These are phyloP conservation scores for Euproctis similis DNA, from an alignment of 2,888 invertebrate species.

Conservation along the genomic window DNA sequence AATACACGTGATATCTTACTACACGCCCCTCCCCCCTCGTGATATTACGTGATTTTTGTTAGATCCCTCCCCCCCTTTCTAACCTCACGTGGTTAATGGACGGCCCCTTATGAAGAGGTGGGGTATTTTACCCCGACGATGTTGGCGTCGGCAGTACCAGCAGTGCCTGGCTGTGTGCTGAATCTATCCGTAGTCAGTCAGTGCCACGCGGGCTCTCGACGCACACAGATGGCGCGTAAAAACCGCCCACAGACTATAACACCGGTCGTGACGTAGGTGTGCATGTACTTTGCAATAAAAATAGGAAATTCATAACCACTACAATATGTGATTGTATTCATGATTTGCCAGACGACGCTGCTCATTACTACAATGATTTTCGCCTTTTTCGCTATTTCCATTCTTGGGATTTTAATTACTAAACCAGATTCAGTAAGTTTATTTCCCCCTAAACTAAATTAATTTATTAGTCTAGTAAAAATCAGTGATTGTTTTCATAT, in stretches of 20 bases:
- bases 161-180: slow-evolving; percentile 5
- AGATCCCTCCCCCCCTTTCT: too few species aligned
- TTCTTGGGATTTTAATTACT: slow-evolving; percentile 37
- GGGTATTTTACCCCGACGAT: too few species aligned
- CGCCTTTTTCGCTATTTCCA: slow-evolving; percentile 37
- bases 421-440: slow-evolving; percentile 32
- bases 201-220: slow-evolving; percentile 22
- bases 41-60: too few species aligned
- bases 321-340: slow-evolving; percentile 29
- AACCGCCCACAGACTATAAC: slow-evolving; percentile 9
- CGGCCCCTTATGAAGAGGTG: too few species aligned
- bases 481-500: too few species aligned
- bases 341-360: slow-evolving; percentile 34
- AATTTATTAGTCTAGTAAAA: too few species aligned
- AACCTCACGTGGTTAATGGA: too few species aligned
- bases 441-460: too few species aligned
- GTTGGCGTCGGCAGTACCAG: slow-evolving; percentile 3
- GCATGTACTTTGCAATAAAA: slow-evolving; percentile 17
- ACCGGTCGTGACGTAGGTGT: slow-evolving; percentile 16
- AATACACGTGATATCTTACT: too few species aligned
- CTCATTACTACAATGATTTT: slow-evolving; percentile 44
- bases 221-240: slow-evolving; percentile 12
- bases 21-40: too few species aligned
- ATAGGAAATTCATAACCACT: slow-evolving; percentile 7
- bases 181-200: slow-evolving; percentile 16